Base-by-base conservation (phyloP, 2,113 vertebrate genomes). In the Cottus gobio region DNA sequence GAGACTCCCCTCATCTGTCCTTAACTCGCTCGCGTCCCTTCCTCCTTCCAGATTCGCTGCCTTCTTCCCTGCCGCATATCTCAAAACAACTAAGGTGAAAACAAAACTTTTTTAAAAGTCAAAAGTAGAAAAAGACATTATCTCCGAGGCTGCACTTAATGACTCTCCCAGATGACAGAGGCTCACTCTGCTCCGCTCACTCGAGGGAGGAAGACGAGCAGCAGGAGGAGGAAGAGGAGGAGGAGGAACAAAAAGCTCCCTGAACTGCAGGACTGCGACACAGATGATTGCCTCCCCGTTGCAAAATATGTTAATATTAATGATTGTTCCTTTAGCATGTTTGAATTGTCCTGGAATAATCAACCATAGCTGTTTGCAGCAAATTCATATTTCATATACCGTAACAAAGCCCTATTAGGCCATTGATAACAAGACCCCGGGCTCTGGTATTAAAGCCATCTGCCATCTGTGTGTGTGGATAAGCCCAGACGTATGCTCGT, bases 91-190 rank as follows among this genome's bases (percentile, higher is more conserved):
- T 6, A 9, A 65, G 68, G 74, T 85, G 58, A 69, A 74, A 79
- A 82, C 31, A 70, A 79, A 82, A 85, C 36, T 77, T 84, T 58
- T 83, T 37, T 71, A 9, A 46, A 78, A 83, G 82, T 22, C 26
- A 28, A 71, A 81, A 87, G 71, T 62, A 71, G 79, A 77, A 76
- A 76, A 85, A 81, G 56, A 74, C 65, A 79, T 89, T 74, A 83
- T 79, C 80, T 86, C 57, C 50, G 36, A 66, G 69, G 85, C 72
- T 86, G 56, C 71, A 58, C 72, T 87, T 92, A 88, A 89, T 86
- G 86, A 85, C 66, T 81, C 66, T 85, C 87, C 85, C 79, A 79
- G 80, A 89, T 76, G 89, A 86, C 83, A 77, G 64, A 73, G 76
- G 71, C 73, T 84, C 85, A 80, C 60, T 79, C 67, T 81, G 77